Conservation (phyloP, 1,140 invertebrate species). For the Pogonognathellus flavescens region DNA sequence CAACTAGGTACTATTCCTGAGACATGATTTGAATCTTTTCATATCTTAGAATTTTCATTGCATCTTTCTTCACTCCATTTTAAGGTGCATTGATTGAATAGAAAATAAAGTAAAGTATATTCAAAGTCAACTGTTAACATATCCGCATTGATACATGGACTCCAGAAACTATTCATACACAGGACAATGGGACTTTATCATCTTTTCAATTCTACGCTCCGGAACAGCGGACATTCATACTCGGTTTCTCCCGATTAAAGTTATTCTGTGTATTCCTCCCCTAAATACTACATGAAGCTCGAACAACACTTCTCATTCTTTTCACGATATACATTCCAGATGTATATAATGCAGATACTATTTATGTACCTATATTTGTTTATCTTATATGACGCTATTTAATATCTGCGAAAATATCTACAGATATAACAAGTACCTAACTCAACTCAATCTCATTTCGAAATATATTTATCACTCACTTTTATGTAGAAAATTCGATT, state of each 20-base stretch:
- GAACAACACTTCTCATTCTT: not conserved
- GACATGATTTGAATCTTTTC: conserved; percentile 34
- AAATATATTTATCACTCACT: too few relatives aligned
- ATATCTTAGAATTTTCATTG: conserved; percentile 53
- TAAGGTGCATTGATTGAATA: not conserved
- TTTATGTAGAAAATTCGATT: too few relatives aligned
- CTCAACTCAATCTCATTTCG: too few relatives aligned
- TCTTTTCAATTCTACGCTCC: conserved; percentile 56
- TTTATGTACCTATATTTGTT: not conserved
- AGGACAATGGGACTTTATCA: conserved; percentile 45
- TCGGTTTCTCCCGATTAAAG: conserved; percentile 31
- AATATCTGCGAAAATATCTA: too few relatives aligned
- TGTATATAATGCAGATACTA: too few relatives aligned
- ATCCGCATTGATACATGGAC: conserved; percentile 12
- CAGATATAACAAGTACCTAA: too few relatives aligned
- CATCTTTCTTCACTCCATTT: not conserved
- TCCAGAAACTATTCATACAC: conserved; percentile 1
- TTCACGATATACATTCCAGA: not conserved
- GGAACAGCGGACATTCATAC: conserved; percentile 48
- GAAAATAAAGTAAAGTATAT: not conserved
- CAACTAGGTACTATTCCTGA: conserved; percentile 29
- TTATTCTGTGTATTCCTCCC: conserved; percentile 19
- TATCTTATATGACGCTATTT: too few relatives aligned
- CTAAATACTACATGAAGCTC: not conserved
- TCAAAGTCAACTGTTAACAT: conserved; percentile 24